Base-by-base conservation (phyloP, 2,888 invertebrate species). In the Scaptomyza cyrtandrae region DNA sequence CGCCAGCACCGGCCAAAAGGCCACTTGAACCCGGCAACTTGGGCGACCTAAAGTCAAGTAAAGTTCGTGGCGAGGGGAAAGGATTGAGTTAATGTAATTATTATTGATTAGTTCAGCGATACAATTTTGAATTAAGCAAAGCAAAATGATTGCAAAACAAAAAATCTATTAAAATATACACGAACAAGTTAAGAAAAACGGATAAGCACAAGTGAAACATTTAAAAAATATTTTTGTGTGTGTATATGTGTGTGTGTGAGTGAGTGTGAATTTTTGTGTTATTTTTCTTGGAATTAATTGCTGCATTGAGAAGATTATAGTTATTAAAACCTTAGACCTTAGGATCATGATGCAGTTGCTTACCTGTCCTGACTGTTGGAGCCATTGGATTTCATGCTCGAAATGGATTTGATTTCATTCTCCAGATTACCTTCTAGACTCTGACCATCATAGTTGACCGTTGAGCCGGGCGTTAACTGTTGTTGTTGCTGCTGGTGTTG, bases 351-450 rank as follows among this genome's bases (percentile, higher is more conserved):
- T 24, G 11, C 4, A 10, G n/a, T 4, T 14, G 6, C 84, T 92
- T 92, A 94, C 97, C 97, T 96, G 95, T 89, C 91, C 71, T 96
- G 96, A 84, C 96, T 96, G 85, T 95, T 95, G 27, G 96, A 96
- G 83, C 96, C 95, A 71, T 95, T 95, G 86, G 96, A 95, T 88
- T 95, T 95, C 58, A 95, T 94, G 92, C 96, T 96, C 91, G 97
- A 96, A 75, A 96, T 96, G 79, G 97, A 97, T 86, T 97, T 95
- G 5, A 98, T 98, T 93, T 98, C 98, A 69, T 97, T 96, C 92
- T 98, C 98, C 72, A 97, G 96, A 92, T 97, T 97, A 70, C 97
- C 97, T 90, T 98, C 98, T 63, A 97, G 97, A 89, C 98, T 97
- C 85, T 97, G 94, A 92, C 97, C 97, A 93, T 98, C 98, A 92